Conservation (phyloP, 23 tunicate genomes). For the Pegea sp. region DNA sequence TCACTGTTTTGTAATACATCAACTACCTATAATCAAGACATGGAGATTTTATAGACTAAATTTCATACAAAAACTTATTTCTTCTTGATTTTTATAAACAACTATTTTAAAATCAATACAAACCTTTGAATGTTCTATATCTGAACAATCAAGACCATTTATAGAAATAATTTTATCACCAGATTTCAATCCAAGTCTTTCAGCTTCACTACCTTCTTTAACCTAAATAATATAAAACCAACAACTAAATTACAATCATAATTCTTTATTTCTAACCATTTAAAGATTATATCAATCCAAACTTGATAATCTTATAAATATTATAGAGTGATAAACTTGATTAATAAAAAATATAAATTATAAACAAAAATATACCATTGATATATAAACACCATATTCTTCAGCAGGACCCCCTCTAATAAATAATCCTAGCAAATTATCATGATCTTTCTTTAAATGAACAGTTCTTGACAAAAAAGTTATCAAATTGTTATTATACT, state of each 20-base stretch:
- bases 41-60: too few relatives aligned
- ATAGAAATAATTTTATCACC: conserved; percentile 56
- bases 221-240: conserved; percentile 26
- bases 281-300: too few relatives aligned
- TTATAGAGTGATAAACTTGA: too few relatives aligned
- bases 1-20: conserved; percentile 32
- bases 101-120: not conserved
- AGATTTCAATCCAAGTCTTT: conserved; percentile 61
- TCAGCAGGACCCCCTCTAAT: conserved; percentile 55
- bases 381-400: conserved; percentile 76
- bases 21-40: conserved; percentile 38
- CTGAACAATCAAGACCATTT: conserved; percentile 30
- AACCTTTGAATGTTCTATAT: conserved; percentile 44
- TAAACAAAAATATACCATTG: conserved; percentile 20
- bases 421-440: conserved; percentile 45
- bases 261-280: too few relatives aligned
- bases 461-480: conserved; percentile 42
- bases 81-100: too few relatives aligned
- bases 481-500: conserved; percentile 54
- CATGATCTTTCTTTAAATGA: conserved; percentile 12
- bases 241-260: not conserved
- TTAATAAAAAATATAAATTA: too few relatives aligned
- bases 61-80: too few relatives aligned
- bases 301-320: too few relatives aligned
- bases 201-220: conserved; percentile 49